Conservation (phyloP, 2,797 vertebrate genomes). For the Argentina silus region DNA sequence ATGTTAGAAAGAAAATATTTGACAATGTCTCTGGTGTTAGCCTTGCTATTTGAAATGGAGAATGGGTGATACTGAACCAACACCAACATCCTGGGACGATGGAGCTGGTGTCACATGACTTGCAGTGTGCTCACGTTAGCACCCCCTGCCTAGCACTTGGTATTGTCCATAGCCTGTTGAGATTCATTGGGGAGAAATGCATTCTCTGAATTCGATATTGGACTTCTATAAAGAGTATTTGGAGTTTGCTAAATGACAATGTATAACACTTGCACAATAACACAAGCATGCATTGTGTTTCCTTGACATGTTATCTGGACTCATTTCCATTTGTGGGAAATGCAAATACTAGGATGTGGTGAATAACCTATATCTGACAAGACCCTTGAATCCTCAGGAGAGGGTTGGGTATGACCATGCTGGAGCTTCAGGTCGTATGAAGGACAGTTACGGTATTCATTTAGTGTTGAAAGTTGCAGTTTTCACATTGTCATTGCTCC, state of each 20-base stretch:
- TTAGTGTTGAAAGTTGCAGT: not conserved
- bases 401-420: not conserved
- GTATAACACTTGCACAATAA: not conserved
- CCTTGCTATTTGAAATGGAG: not conserved
- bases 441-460: not conserved
- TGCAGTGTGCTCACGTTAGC: too few relatives aligned
- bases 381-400: not conserved
- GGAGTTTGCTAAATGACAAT: not conserved
- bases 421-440: not conserved
- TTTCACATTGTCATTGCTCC: not conserved
- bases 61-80: not conserved
- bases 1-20: conserved; percentile 2
- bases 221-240: not conserved
- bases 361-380: not conserved
- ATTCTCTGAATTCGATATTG: not conserved
- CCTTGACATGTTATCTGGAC: not conserved
- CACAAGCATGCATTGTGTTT: not conserved
- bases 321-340: not conserved
- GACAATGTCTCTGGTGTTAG: not conserved
- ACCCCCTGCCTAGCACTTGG: not conserved
- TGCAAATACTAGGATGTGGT: not conserved
- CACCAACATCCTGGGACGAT: too few relatives aligned
- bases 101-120: too few relatives aligned
- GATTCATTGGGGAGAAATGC: not conserved
- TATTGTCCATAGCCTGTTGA: conserved; percentile 1